Conservation (phyloP, 2,888 invertebrate genomes). For the Chrysina gloriosa region DNA sequence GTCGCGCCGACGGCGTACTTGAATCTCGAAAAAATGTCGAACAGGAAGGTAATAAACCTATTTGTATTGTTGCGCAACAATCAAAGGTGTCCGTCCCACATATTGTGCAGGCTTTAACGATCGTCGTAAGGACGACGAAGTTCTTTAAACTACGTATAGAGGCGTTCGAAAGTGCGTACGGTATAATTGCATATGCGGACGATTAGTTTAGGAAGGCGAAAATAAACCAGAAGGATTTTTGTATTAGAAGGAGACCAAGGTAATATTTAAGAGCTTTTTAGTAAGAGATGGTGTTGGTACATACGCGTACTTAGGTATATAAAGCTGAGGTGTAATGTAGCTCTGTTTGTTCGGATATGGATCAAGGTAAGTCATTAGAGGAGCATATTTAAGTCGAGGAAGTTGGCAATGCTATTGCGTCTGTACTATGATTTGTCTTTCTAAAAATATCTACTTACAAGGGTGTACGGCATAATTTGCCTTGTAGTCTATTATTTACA, state of each 20-base stretch:
- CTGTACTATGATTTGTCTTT: conserved; percentile 1
- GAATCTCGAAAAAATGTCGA: conserved; percentile 11
- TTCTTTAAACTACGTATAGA: background rate
- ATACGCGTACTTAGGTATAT: background rate
- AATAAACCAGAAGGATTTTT: conserved; percentile 16
- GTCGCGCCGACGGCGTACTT: background rate
- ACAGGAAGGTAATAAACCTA: conserved; percentile 36
- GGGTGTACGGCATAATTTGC: background rate
- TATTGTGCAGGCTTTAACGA: background rate
- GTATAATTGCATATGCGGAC: background rate
- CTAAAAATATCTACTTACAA: conserved; percentile 2
- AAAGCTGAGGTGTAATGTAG: background rate
- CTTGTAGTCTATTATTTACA: too few relatives aligned
- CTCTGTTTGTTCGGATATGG: conserved; percentile 10
- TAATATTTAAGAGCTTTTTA: conserved; percentile 21
- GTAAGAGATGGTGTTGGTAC: background rate
- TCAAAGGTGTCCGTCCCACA: conserved; percentile 28
- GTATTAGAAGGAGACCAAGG: conserved; percentile 13
- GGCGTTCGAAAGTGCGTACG: background rate
- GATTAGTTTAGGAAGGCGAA: conserved; percentile 7
- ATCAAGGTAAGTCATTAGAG: conserved; percentile 18
- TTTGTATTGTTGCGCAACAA: conserved; percentile 31
- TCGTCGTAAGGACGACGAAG: background rate
- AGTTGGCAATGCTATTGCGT: background rate
- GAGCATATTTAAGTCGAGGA: conserved; percentile 7